Percentiles rank a stretch among this genome's conserved stretches.
Evolutionary conservation across 2,797 vertebrate species (phyloP).

Genomic region (Scarus forsteni): DNA sequence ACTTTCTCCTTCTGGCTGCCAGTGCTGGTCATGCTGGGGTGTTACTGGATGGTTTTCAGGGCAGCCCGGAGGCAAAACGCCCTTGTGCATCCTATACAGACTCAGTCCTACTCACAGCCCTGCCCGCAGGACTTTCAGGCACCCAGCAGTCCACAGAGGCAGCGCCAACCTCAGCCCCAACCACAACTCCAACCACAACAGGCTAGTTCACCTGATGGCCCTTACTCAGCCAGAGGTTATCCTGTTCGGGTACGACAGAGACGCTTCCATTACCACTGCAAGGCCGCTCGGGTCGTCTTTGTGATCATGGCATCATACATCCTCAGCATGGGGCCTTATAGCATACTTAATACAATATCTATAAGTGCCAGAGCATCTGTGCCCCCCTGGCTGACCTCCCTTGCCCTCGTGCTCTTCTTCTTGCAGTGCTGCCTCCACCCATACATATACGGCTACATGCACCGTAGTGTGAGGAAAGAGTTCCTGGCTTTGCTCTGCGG

Average conservation of each 20-base stretch:
- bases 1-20: slow-evolving; percentile 89
- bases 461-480: slow-evolving; percentile 91
- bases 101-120: slow-evolving; percentile 72
- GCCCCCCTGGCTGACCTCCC: slow-evolving; percentile 86
- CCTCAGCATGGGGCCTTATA: slow-evolving; percentile 92
- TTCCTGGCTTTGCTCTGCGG: slow-evolving; percentile 87
- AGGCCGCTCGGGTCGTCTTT: slow-evolving; percentile 91
- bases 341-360: slow-evolving; percentile 87
- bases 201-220: slow-evolving; percentile 62
- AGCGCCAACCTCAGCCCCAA: slow-evolving; percentile 42
- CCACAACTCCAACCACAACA: slow-evolving; percentile 59
- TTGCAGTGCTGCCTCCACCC: slow-evolving; percentile 92
- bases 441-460: slow-evolving; percentile 93
- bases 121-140: slow-evolving; percentile 73
- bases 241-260: slow-evolving; percentile 80
- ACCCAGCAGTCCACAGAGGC: slow-evolving; percentile 69
- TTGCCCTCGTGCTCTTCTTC: slow-evolving; percentile 91
- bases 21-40: slow-evolving; percentile 88
- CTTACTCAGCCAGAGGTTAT: slow-evolving; percentile 72
- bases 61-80: slow-evolving; percentile 91
- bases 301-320: slow-evolving; percentile 92
- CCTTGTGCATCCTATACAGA: slow-evolving; percentile 88
- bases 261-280: slow-evolving; percentile 91
- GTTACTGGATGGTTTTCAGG: slow-evolving; percentile 92
- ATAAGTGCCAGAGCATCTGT: slow-evolving; percentile 78